Base-by-base conservation (phyloP, 1,140 invertebrate species). In the Ips nitidus region DNA sequence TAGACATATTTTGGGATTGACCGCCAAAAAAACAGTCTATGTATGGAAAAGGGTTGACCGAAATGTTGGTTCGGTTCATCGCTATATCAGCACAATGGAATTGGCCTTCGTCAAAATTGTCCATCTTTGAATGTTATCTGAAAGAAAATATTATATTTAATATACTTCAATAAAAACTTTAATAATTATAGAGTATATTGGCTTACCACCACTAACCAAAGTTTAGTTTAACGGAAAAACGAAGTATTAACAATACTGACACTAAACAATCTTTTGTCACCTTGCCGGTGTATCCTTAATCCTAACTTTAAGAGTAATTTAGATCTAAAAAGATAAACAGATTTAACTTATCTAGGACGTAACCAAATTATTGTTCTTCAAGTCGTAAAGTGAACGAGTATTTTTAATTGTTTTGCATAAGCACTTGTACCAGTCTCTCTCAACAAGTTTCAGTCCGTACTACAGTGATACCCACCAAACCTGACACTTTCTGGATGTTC, bases 11-110 rank as follows among this genome's bases (percentile, higher is more conserved):
- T 41, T 73, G 72, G 6, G 66, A 52, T 38, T 73, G 72, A 37
- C 66, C 66, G 8, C 72, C 72, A 69, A 67, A 62, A 41, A 73
- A 73, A 36, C 72, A 73, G 36, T 50, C 45, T 22, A 73, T 73
- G 41, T 71, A 71, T 6, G 42, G 22, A 69, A 66, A 71, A 7
- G 72, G 72, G 55, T 69, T 52, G 1, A 40, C 2, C 4, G 66
- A 40, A 1, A 71, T 45, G 5, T 73, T 71, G 2, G 61, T 64
- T 38, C n/a, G n/a, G 38, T 57, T 70, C 53, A 64, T 52, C 1
- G 43, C 53, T n/a, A 22, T 2, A 5, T 70, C 53, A 5, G 61
- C 68, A 41, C 68, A 70, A 7, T 22, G 1, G 36, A 40, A 63
- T 6, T 4, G 5, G 5, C 1, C 1, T 43, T 56, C 41, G 8